Conservation (phyloP, 64 coral and sea anemone species). For the Acropora yongei region DNA sequence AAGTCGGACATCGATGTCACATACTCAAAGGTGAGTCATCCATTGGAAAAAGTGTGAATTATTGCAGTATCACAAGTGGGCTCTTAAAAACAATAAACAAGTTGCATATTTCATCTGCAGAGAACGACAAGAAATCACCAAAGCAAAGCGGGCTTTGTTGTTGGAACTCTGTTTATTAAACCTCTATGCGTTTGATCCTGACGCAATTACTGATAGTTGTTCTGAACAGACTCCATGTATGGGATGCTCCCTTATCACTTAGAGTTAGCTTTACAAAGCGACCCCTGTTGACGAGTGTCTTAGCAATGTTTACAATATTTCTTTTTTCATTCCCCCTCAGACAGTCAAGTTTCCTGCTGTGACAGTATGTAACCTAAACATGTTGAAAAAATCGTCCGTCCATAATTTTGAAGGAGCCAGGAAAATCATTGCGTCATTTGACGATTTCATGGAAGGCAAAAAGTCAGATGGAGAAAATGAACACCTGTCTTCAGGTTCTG, state of each 20-base stretch:
- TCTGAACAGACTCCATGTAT: no score
- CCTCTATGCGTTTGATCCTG: no score
- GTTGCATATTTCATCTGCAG: no score
- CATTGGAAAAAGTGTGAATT: not conserved
- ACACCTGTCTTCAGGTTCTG: not conserved
- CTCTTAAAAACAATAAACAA: not conserved
- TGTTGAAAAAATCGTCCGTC: conserved; percentile 6
- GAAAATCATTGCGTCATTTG: not conserved
- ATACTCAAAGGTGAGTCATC: conserved; percentile 41
- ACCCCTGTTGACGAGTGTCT: not conserved
- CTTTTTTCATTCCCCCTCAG: conserved; percentile 1
- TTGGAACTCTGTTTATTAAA: no score
- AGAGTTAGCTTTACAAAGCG: no score
- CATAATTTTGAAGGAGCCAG: not conserved
- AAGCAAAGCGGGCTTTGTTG: no score
- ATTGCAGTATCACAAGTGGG: not conserved
- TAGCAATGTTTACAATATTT: not conserved
- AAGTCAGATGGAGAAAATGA: not conserved
- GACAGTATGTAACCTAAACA: conserved; percentile 76
- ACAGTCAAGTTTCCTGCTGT: conserved; percentile 50
- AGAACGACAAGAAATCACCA: no score
- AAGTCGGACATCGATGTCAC: conserved; percentile 60
- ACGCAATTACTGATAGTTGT: no score
- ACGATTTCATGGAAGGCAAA: not conserved
- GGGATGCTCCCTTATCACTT: no score